Base-by-base conservation (phyloP, 2,113 vertebrate genomes). In the Scopus umbretta region DNA sequence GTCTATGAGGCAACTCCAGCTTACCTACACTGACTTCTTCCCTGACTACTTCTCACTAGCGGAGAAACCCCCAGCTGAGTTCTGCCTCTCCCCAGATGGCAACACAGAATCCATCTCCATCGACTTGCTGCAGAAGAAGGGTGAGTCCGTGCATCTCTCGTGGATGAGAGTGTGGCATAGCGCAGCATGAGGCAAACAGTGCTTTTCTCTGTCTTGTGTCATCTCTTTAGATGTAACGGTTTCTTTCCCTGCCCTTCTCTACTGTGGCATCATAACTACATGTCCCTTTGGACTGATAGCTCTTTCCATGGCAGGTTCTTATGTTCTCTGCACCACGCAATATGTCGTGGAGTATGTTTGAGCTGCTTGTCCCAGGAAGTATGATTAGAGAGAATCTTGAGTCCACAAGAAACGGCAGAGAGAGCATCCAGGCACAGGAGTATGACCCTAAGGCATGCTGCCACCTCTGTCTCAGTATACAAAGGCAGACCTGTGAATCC, bases 31-130 rank as follows among this genome's bases (percentile, higher is more conserved):
- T 49, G 99, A 99, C 95, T 98, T 98, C 92, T 98, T 99, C 96
- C 99, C 99, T 1, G 99, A 99, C 91, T 99, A 99, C 92, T 99
- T 99, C 97, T 99, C 99, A 4, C 96, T 99, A 97, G 98, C 99
- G 0, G 99, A 99, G 97, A 99, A 98, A 45, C 99, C 99, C 2
- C 99, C 99, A 0, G 99, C 99, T 50, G 99, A 99, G 97, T 99
- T 99, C 97, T 99, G 99, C 91, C 98, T 99, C 23, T 99, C 99
- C 14, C 99, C 99, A 2, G 99, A 99, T 32, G 98, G 98, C 52
- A 98, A 95, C 93, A 98, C 98, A 1, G 98, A 98, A 78, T 98
- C 98, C 58, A 97, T 99, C 94, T 99, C 99, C 73, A 98, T 99
- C 0, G 99, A 99, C 90, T 94, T 99, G 86, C 93, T 98, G 49